Evolutionary conservation across 2,113 vertebrate species (phyloP).

Genomic region (Orthonyx spaldingii): DNA sequence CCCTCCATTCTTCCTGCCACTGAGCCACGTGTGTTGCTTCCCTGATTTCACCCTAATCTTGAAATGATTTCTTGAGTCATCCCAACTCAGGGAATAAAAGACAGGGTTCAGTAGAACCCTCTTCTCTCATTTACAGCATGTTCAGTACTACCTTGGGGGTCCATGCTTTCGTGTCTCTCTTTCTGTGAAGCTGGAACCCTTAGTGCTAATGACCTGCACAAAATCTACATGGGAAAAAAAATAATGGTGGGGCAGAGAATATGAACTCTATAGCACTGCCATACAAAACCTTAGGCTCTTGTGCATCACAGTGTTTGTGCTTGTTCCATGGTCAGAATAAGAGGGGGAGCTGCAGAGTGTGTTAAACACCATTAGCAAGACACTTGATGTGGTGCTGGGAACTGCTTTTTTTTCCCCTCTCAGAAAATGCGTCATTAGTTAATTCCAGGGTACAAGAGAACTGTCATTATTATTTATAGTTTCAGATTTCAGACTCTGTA

Average conservation of each 20-base stretch:
- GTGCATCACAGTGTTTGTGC: neutral
- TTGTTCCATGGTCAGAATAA: fast-evolving
- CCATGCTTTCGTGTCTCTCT: neutral
- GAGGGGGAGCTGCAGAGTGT: neutral
- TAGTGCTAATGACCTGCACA: neutral
- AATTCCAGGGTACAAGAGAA: neutral
- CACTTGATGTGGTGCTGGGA: neutral
- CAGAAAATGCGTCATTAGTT: neutral
- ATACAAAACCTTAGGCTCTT: neutral
- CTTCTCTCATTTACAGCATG: neutral
- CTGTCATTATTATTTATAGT: neutral
- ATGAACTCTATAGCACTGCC: neutral
- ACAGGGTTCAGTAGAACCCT: neutral
- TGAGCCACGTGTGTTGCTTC: neutral
- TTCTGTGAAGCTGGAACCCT: neutral
- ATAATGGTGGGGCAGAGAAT: neutral
- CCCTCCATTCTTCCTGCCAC: neutral
- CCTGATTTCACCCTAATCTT: neutral
- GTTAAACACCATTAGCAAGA: neutral
- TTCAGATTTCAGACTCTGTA: neutral
- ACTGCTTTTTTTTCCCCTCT: neutral
- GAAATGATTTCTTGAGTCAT: neutral
- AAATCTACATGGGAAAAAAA: neutral
- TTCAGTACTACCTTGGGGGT: neutral
- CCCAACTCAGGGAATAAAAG: neutral